These are phyloP conservation scores for Drosophila paulistorum DNA, from an alignment of 1,140 invertebrate species.

Conservation along the genomic window DNA sequence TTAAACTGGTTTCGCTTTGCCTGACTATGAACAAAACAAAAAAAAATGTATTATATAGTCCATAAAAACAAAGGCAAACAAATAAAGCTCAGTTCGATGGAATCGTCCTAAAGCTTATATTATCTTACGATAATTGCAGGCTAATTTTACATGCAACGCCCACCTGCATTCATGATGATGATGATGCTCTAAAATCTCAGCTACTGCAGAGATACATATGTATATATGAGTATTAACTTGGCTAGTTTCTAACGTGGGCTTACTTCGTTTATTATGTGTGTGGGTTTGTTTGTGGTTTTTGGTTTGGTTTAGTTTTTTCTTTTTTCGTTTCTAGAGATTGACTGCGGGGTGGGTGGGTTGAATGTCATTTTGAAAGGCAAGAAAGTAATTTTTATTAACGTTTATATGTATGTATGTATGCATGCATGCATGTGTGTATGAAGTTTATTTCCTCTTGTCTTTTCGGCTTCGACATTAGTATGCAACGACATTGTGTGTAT, in stretches of 20 bases:
- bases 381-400: slow-evolving; percentile 63
- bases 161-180: slow-evolving; percentile 32
- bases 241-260: slow-evolving; percentile 38
- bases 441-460: slow-evolving; percentile 43
- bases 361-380: slow-evolving; percentile 44
- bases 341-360: slow-evolving; percentile 15
- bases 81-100: slow-evolving; percentile 25
- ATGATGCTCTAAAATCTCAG: slow-evolving; percentile 39
- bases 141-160: slow-evolving; percentile 68
- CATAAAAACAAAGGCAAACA: slow-evolving; percentile 32
- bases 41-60: too few relatives aligned
- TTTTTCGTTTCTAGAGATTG: slow-evolving; percentile 24
- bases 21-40: neutral
- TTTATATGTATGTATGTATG: slow-evolving; percentile 19
- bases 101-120: slow-evolving; percentile 56
- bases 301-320: neutral
- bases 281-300: slow-evolving; percentile 16
- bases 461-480: slow-evolving; percentile 58
- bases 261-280: neutral
- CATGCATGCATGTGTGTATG: too few relatives aligned
- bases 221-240: slow-evolving; percentile 16
- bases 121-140: slow-evolving; percentile 75
- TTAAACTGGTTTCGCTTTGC: slow-evolving; percentile 47
- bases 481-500: slow-evolving; percentile 53
- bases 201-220: slow-evolving; percentile 16